Evolutionary conservation across 2,888 invertebrate genomes (phyloP).

Genomic region (Heliconius ethilla): DNA sequence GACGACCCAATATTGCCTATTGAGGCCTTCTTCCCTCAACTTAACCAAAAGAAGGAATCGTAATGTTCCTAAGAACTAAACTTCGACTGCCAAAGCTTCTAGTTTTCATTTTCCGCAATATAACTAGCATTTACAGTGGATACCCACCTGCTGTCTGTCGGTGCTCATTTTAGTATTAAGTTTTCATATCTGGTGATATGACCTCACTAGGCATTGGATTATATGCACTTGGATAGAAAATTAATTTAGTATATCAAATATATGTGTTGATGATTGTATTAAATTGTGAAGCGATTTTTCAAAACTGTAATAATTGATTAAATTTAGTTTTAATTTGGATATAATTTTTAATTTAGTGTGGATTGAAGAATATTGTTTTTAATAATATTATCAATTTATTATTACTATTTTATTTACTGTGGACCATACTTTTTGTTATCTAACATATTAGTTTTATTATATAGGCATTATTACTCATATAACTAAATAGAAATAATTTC

Average conservation of each 20-base stretch:
- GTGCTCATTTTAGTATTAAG: slow-evolving; percentile 63
- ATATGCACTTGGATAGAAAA: slow-evolving; percentile 18
- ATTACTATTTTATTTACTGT: too few species aligned
- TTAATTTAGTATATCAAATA: too few species aligned
- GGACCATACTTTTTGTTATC: too few species aligned
- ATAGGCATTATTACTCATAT: too few species aligned
- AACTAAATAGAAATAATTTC: too few species aligned
- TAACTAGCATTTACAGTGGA: slow-evolving; percentile 44
- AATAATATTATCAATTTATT: too few species aligned
- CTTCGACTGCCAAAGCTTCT: slow-evolving; percentile 72
- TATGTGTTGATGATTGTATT: too few species aligned
- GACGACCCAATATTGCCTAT: slow-evolving; percentile 91
- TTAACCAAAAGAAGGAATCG: slow-evolving; percentile 83
- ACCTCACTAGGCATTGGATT: slow-evolving; percentile 20
- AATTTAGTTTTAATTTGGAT: too few species aligned
- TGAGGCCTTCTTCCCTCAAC: slow-evolving; percentile 89
- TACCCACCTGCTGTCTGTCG: slow-evolving; percentile 44
- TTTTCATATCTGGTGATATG: slow-evolving; percentile 46
- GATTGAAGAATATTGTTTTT: too few species aligned
- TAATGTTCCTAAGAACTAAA: slow-evolving; percentile 72
- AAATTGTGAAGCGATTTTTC: too few species aligned
- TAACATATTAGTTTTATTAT: too few species aligned
- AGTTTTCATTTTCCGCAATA: slow-evolving; percentile 42
- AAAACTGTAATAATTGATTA: too few species aligned
- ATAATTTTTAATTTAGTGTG: background rate